phyloP scores from a whole-genome alignment of 2,113 vertebrate species.

The Bolborhynchus lineola region DNA sequence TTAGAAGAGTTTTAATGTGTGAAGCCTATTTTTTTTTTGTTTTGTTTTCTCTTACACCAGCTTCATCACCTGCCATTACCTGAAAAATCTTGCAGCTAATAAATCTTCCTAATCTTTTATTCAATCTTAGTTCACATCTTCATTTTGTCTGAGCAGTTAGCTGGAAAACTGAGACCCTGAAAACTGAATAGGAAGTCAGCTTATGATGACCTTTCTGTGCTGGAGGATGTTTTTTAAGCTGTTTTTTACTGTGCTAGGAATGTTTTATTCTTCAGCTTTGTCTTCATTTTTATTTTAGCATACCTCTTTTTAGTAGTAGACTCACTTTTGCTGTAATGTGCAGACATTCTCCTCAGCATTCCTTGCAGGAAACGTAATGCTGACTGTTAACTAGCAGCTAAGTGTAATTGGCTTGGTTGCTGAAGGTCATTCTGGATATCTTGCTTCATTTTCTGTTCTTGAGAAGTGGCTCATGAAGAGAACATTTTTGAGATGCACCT shows the following conservation, averaged over 20 bases:
- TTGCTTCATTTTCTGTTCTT: not conserved
- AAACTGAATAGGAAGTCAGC: not conserved
- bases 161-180: not conserved
- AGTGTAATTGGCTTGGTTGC: not conserved
- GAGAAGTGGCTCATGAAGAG: not conserved
- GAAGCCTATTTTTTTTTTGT: not conserved
- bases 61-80: not conserved
- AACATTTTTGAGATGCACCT: not conserved
- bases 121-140: not conserved
- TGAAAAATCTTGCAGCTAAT: not conserved
- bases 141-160: not conserved
- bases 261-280: not conserved
- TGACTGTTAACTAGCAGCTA: not conserved
- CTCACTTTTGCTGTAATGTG: not conserved
- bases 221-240: not conserved
- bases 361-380: not conserved
- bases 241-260: rapidly evolving
- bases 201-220: not conserved
- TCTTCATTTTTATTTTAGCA: not conserved
- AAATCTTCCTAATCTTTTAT: not conserved
- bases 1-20: not conserved
- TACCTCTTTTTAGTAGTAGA: not conserved
- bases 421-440: not conserved
- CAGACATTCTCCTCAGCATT: not conserved
- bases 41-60: not conserved